Percentiles rank a stretch among this genome's conserved stretches.
Evolutionary conservation across 2,888 invertebrate species (phyloP).

Genomic region (Eremobia ochroleuca): DNA sequence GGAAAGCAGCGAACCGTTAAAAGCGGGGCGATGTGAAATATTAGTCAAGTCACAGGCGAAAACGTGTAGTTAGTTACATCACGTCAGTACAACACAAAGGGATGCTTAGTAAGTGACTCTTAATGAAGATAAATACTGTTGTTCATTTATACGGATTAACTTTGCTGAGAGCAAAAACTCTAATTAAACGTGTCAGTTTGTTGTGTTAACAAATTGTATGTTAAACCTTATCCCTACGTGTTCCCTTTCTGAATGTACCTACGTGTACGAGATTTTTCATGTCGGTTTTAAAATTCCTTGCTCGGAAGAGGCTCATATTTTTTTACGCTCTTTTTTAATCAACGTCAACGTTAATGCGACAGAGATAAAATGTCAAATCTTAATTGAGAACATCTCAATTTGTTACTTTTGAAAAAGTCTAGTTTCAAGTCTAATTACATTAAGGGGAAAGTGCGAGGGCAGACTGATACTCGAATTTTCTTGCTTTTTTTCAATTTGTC

Average conservation of each 20-base stretch:
- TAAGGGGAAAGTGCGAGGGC: neutral
- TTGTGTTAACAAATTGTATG: slow-evolving; percentile 72
- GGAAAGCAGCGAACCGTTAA: slow-evolving; percentile 86
- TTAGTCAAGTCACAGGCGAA: slow-evolving; percentile 88
- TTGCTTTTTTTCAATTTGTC: neutral
- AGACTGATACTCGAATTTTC: neutral
- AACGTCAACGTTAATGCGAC: slow-evolving; percentile 22
- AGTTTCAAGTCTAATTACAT: neutral
- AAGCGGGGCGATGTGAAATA: slow-evolving; percentile 89
- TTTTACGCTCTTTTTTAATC: slow-evolving; percentile 38
- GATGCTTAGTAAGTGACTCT: slow-evolving; percentile 88
- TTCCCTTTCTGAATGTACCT: slow-evolving; percentile 42
- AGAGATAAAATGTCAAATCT: slow-evolving; percentile 32
- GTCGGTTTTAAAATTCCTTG: slow-evolving; percentile 47
- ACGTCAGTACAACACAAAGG: slow-evolving; percentile 88
- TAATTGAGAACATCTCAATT: slow-evolving; percentile 7
- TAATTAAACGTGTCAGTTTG: slow-evolving; percentile 78
- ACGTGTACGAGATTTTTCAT: slow-evolving; percentile 40
- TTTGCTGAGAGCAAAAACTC: slow-evolving; percentile 84
- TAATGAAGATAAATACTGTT: slow-evolving; percentile 90
- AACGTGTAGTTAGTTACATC: slow-evolving; percentile 87
- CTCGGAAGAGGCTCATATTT: slow-evolving; percentile 31
- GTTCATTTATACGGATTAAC: slow-evolving; percentile 89
- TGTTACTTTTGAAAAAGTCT: neutral
- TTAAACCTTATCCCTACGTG: slow-evolving; percentile 51